Percentiles rank a stretch among this genome's conserved stretches.
Evolutionary conservation across 30 jellyfish, hydroid and myxozoan species (phyloP).

Genomic region (Sanderia malayensis): DNA sequence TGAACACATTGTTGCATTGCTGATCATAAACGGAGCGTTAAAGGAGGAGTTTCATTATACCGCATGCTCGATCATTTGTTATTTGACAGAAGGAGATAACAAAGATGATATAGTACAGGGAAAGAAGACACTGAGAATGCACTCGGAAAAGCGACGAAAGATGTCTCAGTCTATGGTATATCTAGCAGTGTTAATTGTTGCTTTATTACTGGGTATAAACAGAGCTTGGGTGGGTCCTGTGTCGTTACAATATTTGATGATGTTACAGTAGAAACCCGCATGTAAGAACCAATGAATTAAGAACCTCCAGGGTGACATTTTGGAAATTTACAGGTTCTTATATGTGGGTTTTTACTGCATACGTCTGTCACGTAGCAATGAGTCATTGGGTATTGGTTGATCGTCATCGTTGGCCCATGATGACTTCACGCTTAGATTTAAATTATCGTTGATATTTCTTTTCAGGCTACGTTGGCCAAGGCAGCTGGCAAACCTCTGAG

Average conservation of each 20-base stretch:
- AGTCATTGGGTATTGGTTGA: too few relatives aligned
- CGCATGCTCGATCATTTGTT: slow-evolving; percentile 71
- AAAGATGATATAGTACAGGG: not conserved
- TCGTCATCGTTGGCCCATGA: not conserved
- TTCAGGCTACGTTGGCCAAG: not conserved
- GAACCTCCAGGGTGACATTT: too few relatives aligned
- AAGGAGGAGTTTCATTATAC: slow-evolving; percentile 88
- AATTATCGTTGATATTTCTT: not conserved
- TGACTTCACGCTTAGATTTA: not conserved
- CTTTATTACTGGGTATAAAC: too few relatives aligned
- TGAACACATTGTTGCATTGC: slow-evolving; percentile 51
- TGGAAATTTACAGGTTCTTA: too few relatives aligned
- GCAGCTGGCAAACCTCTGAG: not conserved
- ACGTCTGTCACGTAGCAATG: too few relatives aligned
- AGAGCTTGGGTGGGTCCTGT: too few relatives aligned
- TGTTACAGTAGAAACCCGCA: too few relatives aligned
- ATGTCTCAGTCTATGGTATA: slow-evolving; percentile 2
- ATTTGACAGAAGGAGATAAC: slow-evolving; percentile 70
- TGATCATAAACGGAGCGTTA: slow-evolving; percentile 55
- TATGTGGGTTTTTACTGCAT: too few relatives aligned
- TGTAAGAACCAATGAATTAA: too few relatives aligned
- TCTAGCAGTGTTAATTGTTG: too few relatives aligned
- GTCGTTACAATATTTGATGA: too few relatives aligned
- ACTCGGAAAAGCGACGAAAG: slow-evolving; percentile 29
- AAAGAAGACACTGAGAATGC: not conserved